These are phyloP conservation scores for Sycophila sp. DNA, from an alignment of 1,140 invertebrate species.

Conservation along the genomic window DNA sequence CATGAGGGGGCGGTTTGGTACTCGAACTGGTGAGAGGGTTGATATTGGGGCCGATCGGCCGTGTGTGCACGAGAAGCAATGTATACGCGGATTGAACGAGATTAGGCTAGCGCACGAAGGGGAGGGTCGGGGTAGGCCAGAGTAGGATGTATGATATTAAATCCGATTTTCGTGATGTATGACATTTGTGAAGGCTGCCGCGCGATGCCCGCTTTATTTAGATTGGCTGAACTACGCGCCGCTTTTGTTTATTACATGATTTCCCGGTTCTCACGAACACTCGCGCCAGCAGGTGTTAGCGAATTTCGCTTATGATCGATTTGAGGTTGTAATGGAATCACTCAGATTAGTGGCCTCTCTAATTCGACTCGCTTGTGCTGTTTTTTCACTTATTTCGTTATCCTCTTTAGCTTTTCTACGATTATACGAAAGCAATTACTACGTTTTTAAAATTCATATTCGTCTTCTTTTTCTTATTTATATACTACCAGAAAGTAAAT, in stretches of 20 bases:
- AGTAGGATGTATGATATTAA: conserved; percentile 13
- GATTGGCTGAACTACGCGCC: conserved; percentile 4
- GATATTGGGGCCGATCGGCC: conserved; percentile 1
- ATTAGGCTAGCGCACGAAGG: not conserved
- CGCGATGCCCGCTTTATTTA: conserved; percentile 20
- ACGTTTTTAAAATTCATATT: too few species aligned
- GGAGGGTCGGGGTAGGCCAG: not conserved
- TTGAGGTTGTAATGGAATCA: too few species aligned
- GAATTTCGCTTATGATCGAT: too few species aligned
- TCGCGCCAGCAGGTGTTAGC: too few species aligned
- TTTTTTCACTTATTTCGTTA: too few species aligned
- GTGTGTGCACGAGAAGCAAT: not conserved
- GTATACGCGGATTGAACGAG: not conserved
- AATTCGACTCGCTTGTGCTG: too few species aligned
- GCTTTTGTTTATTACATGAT: conserved; percentile 11
- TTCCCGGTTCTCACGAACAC: too few species aligned
- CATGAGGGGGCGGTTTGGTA: conserved; percentile 1
- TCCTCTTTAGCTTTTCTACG: too few species aligned
- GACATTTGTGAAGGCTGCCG: conserved; percentile 32
- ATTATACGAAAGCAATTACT: too few species aligned
- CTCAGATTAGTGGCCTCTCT: too few species aligned
- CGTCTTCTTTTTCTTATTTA: too few species aligned
- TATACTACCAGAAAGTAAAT: too few species aligned
- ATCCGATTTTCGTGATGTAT: conserved; percentile 38
- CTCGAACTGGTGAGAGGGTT: not conserved